These are phyloP conservation scores for Andrena haemorrhoa DNA, from an alignment of 2,888 invertebrate genomes.

Conservation along the genomic window DNA sequence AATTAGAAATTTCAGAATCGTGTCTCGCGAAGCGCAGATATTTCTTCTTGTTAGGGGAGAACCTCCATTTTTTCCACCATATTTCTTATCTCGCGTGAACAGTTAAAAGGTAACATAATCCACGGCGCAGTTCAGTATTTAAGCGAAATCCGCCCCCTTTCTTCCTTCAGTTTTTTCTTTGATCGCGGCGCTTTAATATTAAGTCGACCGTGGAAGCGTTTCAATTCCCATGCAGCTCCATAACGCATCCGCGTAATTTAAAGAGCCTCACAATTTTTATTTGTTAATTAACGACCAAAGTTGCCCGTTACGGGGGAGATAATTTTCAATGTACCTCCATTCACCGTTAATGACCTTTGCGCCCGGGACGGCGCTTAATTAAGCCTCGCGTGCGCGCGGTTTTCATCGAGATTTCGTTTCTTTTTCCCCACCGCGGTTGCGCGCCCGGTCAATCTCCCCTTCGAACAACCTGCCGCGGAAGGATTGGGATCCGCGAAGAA, in stretches of 20 bases:
- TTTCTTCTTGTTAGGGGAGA: not conserved
- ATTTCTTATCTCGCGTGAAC: slow-evolving; percentile 13
- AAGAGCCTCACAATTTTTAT: slow-evolving; percentile 2
- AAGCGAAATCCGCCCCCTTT: not conserved
- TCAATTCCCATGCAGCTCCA: slow-evolving; percentile 21
- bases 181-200: slow-evolving; percentile 24
- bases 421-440: slow-evolving; percentile 10
- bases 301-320: not conserved
- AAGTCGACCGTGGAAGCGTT: slow-evolving; percentile 11
- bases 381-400: slow-evolving; percentile 19
- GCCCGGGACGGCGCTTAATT: slow-evolving; percentile 16
- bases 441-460: not conserved
- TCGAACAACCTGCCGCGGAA: not conserved
- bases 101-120: slow-evolving; percentile 28
- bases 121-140: slow-evolving; percentile 18
- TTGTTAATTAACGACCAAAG: slow-evolving; percentile 4
- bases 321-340: slow-evolving; percentile 25
- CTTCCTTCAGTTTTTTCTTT: slow-evolving; percentile 17
- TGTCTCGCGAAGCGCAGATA: slow-evolving; percentile 19
- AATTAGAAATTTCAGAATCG: slow-evolving; percentile 42
- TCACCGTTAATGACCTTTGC: slow-evolving; percentile 29
- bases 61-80: not conserved
- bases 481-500: not conserved
- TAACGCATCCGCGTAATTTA: slow-evolving; percentile 6
- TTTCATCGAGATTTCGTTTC: slow-evolving; percentile 37